Evolutionary conservation across 2,113 vertebrate genomes (phyloP), one percentile per base, ranked within the genome.

Genomic region (Aix galericulata): DNA sequence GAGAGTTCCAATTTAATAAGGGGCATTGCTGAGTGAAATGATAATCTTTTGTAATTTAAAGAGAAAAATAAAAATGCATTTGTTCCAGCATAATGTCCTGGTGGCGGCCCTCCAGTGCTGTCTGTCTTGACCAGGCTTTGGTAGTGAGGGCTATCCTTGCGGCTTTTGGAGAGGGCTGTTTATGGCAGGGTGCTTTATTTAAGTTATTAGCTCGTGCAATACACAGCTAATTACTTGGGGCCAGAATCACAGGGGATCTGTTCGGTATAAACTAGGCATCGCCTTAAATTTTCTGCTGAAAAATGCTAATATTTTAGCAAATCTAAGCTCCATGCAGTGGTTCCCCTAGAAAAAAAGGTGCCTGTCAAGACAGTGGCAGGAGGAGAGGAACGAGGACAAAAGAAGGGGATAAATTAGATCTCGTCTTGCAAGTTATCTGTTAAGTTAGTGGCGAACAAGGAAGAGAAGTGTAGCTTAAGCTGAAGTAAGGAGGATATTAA

Each of bases 21-120:
- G 94, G 95, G 93, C 89, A 97, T 97, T 97, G 97, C 96, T 91
- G 95, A 97, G 91, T 94, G 82, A 97, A 98, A 97, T 96, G 89
- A 97, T 98, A 77, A 97, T 98, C 97, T 97, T 98, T 95, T 91
- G 95, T 97, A 95, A 97, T 97, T 97, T 96, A 86, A 95, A 96
- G 91, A 88, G 93, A 96, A 97, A 97, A 95, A 97, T 96, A 96
- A 93, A 95, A 98, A 96, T 62, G 71, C 84, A 13, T 96, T 97
- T 97, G 81, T 96, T 97, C 94, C 88, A 82, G 82, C 53, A 7
- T 83, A 95, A 75, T 68, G 75, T 53, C 91, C 79, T 56, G 75
- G 60, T 31, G 26, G 29, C 13, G 3, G 4, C 40, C 64, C 15
- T 96, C 79, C 59, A n/a, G 87, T 85, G 71, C 78, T 97, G 89